Evolutionary conservation across 2,113 vertebrate species (phyloP).

Genomic region (Leucosticte australis): DNA sequence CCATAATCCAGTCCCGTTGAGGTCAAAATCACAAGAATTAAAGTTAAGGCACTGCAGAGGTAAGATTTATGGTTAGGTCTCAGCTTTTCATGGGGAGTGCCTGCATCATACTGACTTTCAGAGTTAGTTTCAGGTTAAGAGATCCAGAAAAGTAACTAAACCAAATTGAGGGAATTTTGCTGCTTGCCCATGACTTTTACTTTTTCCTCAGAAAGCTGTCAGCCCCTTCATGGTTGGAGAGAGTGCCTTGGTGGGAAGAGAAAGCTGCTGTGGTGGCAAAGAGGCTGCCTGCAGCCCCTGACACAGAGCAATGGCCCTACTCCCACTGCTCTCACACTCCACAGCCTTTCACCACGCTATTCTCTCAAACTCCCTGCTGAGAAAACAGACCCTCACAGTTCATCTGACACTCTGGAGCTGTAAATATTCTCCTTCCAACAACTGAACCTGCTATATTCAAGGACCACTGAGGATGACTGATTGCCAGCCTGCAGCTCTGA

Average conservation of each 20-base stretch:
- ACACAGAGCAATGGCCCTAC: neutral
- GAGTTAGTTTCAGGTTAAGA: neutral
- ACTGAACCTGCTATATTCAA: fast-evolving
- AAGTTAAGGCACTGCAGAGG: neutral
- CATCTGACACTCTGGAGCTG: neutral
- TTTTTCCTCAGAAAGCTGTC: neutral
- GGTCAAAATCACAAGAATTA: neutral
- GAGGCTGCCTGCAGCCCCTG: neutral
- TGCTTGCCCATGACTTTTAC: neutral
- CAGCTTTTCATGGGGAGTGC: neutral
- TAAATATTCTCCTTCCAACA: neutral
- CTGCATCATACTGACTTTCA: neutral
- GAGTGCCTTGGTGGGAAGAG: neutral
- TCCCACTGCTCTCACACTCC: neutral
- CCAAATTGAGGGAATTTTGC: neutral
- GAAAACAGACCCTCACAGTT: neutral
- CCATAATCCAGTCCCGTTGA: neutral
- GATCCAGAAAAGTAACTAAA: neutral
- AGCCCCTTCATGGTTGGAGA: neutral
- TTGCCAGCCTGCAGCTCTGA: fast-evolving
- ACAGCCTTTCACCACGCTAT: fast-evolving
- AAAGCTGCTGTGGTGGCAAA: neutral
- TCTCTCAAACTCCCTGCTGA: neutral
- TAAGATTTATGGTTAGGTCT: neutral
- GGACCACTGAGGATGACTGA: neutral